Base-by-base conservation (phyloP, 2,113 vertebrate genomes). In the Pollimyrus isidori region DNA sequence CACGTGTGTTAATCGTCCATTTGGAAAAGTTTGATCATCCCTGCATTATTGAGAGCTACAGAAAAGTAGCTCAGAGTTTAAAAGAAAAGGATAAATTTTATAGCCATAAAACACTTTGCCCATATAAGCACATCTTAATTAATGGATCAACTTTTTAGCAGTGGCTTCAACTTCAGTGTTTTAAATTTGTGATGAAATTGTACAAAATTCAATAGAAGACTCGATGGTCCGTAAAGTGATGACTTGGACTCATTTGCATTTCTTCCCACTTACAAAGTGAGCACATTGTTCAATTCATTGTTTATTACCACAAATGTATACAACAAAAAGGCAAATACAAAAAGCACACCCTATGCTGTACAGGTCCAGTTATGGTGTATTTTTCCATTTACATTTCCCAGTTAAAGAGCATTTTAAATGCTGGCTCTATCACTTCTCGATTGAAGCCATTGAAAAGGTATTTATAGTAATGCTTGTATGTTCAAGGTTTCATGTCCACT, bases 371-470 rank as follows among this genome's bases (percentile, higher is more conserved):
- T 42, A 80, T 80, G 42, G 30, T 80, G 73, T 80, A 76, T 39
- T 42, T 39, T 35, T 80, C 73, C 35, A 80, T 30, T 76, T 58
- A 49, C 50, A 85, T 69, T 48, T 17, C 42, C 84, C 88, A 21
- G 49, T 69, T 84, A 89, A 80, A 87, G 26, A 49, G 30, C 45
- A 35, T 80, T 86, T 86, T 58, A 87, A 87, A 85, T 87, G 48
- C 85, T 46, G 45, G 49, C 39, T 35, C 35, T 35, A 35, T 35
- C 35, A 99, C 92, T 99, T 99, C 95, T 94, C 99, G 91, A 99
- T 99, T 58, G 98, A 99, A 93, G 98, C 98, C 0, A 97, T 99
- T 90, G 98, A 99, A 91, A 99, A 99, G 97, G 98, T 99, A 93
- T 80, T 6, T 80, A 80, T 42, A 42, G 35, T 80, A 42, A 80